These are phyloP conservation scores for Acanthosepion pharaonis DNA, from an alignment of 2,888 invertebrate genomes.

Conservation along the genomic window DNA sequence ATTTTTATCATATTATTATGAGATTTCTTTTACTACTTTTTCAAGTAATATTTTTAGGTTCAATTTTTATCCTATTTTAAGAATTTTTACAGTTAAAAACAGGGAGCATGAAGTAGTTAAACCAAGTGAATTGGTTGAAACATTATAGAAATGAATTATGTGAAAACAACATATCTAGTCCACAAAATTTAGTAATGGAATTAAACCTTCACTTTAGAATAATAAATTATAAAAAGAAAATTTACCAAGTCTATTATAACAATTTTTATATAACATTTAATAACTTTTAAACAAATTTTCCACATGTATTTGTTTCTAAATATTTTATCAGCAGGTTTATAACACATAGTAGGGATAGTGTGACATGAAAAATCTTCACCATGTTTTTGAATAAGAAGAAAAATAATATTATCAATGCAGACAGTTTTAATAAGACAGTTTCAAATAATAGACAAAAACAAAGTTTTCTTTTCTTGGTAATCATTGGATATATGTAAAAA, in stretches of 20 bases:
- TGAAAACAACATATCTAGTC: background rate
- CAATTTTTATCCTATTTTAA: no score
- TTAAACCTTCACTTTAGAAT: background rate
- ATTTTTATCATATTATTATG: background rate
- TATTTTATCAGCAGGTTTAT: background rate
- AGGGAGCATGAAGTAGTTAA: background rate
- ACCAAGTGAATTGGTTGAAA: background rate
- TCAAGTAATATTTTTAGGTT: background rate
- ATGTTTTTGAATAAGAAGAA: background rate
- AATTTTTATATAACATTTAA: background rate
- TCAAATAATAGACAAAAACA: background rate
- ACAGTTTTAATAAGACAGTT: background rate
- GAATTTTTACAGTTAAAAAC: background rate
- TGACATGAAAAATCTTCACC: background rate
- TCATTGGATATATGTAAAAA: background rate
- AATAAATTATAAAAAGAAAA: background rate
- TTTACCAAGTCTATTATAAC: background rate
- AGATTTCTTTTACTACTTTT: background rate
- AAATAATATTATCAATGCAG: background rate
- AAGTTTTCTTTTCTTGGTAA: background rate
- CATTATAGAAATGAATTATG: background rate
- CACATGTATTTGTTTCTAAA: background rate
- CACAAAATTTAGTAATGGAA: background rate
- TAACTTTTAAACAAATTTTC: background rate
- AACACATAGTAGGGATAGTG: background rate